Conservation (phyloP, 2,113 vertebrate species). For the Beaufortia kweichowensis region DNA sequence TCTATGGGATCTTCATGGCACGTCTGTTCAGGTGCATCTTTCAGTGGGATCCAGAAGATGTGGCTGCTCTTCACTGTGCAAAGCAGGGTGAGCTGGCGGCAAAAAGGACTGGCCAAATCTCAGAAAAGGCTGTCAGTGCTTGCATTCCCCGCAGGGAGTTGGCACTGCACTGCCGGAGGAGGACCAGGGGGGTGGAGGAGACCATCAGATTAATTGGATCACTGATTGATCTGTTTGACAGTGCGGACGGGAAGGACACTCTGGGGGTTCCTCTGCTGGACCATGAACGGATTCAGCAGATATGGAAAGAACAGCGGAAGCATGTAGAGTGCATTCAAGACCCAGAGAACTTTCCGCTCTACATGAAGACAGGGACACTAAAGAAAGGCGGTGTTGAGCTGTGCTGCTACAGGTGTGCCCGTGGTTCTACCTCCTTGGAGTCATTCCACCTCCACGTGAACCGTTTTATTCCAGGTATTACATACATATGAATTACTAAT, state of each 20-base stretch:
- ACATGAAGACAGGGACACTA: conserved; percentile 10
- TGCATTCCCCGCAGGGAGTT: conserved; percentile 1
- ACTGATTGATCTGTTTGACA: background rate
- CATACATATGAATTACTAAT: background rate
- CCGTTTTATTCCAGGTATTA: conserved; percentile 40
- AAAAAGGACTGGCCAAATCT: background rate
- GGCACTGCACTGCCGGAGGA: conserved; percentile 16
- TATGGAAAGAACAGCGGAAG: conserved; percentile 15
- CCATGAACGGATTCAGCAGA: conserved; percentile 11
- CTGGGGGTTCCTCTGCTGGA: conserved; percentile 31
- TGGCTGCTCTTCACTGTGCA: background rate
- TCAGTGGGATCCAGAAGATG: conserved; percentile 22
- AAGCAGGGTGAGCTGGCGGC: background rate
- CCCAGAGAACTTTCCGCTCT: conserved; percentile 18
- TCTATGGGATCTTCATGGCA: conserved; percentile 34
- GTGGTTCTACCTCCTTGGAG: conserved; percentile 24
- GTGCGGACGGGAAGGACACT: conserved; percentile 2
- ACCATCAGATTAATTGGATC: background rate
- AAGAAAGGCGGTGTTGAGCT: conserved; percentile 16
- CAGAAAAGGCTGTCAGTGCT: background rate
- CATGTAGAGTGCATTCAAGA: conserved; percentile 33
- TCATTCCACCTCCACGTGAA: conserved; percentile 37
- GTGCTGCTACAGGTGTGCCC: conserved; percentile 15
- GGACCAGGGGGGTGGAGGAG: background rate
- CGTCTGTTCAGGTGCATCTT: conserved; percentile 21